Percentiles rank a stretch among this genome's conserved stretches.
These are phyloP conservation scores for Phaonia tiefii DNA, from an alignment of 2,888 invertebrate genomes.

Conservation along the genomic window DNA sequence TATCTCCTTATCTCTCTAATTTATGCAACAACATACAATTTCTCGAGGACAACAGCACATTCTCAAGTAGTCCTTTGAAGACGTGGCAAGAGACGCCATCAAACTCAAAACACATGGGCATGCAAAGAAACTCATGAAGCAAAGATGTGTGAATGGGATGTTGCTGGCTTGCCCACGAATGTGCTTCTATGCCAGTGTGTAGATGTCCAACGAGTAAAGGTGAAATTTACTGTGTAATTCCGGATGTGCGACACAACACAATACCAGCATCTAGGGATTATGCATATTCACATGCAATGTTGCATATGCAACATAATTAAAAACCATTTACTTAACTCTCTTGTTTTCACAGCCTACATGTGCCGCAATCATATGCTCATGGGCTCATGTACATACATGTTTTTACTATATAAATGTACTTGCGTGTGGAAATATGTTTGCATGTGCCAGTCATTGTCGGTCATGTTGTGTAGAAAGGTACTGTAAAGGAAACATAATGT, in stretches of 20 bases:
- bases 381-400: not conserved
- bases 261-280: constrained; percentile 48
- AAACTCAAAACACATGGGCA: constrained; percentile 8
- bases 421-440: not conserved
- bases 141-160: no score
- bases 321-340: constrained; percentile 45
- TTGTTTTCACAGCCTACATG: constrained; percentile 23
- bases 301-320: constrained; percentile 8
- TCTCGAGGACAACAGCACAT: constrained; percentile 18
- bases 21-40: constrained; percentile 41
- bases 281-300: not conserved
- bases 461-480: constrained; percentile 49
- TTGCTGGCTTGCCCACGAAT: no score
- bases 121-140: constrained; percentile 20
- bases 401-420: constrained; percentile 13
- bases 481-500: not conserved
- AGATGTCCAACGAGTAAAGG: no score
- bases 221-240: constrained; percentile 7
- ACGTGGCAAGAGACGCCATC: not conserved
- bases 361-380: not conserved
- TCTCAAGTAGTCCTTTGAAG: constrained; percentile 30
- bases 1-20: no score
- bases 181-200: no score
- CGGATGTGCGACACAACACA: constrained; percentile 24
- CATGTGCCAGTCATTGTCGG: not conserved